These are phyloP conservation scores for Strongylocentrotus purpuratus DNA, from an alignment of 35 echinoderm and acorn worm genomes.

Conservation along the genomic window DNA sequence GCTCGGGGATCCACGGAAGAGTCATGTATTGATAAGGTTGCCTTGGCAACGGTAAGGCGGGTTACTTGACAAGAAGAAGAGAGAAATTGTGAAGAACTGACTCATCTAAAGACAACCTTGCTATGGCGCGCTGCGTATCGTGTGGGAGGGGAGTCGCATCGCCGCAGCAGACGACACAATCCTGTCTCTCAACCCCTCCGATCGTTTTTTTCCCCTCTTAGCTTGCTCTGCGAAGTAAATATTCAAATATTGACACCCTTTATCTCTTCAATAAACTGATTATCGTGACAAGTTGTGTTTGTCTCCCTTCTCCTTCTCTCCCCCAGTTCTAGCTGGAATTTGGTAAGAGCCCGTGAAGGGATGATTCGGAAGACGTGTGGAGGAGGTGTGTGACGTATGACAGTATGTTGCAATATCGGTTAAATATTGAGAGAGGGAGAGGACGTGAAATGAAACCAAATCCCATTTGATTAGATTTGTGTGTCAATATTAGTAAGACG, in stretches of 20 bases:
- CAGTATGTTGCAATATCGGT: not conserved
- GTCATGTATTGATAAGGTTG: slow-evolving; percentile 42
- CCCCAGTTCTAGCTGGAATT: not conserved
- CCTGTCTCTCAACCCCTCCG: not conserved
- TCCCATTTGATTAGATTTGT: not conserved
- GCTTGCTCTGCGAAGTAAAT: not conserved
- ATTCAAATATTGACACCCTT: slow-evolving; percentile 11
- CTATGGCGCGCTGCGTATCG: not conserved
- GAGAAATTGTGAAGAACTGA: slow-evolving; percentile 10
- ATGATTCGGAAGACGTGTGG: not conserved
- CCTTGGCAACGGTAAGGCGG: not conserved
- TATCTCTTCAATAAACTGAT: slow-evolving; percentile 44
- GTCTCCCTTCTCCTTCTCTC: not conserved
- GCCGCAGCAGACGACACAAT: slow-evolving; percentile 17
- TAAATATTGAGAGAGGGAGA: not conserved
- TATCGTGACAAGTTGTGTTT: slow-evolving; percentile 24
- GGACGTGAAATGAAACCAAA: not conserved
- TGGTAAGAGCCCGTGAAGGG: not conserved
- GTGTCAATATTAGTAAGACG: not conserved
- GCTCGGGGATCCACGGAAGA: slow-evolving; percentile 16
- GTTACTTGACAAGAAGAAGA: not conserved
- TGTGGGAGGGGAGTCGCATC: not conserved
- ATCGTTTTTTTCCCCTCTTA: not conserved
- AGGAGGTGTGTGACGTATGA: not conserved
- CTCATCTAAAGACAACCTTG: slow-evolving; percentile 10